Conservation (phyloP, 2,797 vertebrate species). For the Danio choprae region DNA sequence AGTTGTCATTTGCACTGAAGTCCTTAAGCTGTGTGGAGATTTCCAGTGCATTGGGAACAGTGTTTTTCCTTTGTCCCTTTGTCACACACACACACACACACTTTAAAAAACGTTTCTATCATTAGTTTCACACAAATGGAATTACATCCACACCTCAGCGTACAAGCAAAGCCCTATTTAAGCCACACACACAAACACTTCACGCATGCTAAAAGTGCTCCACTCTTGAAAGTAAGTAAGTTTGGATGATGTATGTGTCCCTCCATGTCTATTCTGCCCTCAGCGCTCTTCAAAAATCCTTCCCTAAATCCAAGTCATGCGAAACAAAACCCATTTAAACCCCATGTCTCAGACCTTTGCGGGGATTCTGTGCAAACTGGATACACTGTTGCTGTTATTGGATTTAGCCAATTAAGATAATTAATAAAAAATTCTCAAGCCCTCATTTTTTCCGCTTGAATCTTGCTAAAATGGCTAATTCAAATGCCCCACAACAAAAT, state of each 20-base stretch:
- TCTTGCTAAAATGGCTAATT: too few species aligned
- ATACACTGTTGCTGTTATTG: conserved; percentile 69
- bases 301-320: conserved; percentile 68
- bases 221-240: conserved; percentile 41
- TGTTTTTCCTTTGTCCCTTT: conserved; percentile 51
- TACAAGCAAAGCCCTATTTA: background rate
- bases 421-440: conserved; percentile 5
- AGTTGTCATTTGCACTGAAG: conserved; percentile 3
- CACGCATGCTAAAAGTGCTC: conserved; percentile 8
- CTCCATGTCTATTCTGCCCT: conserved; percentile 57
- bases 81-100: conserved; percentile 36
- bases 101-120: conserved; percentile 5
- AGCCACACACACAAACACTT: conserved; percentile 27
- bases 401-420: conserved; percentile 66
- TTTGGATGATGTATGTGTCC: conserved; percentile 61
- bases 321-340: conserved; percentile 71
- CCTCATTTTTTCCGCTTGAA: too few species aligned
- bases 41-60: conserved; percentile 58
- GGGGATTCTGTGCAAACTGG: conserved; percentile 67
- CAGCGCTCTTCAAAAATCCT: conserved; percentile 63
- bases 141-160: background rate
- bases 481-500: too few species aligned
- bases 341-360: conserved; percentile 65
- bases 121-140: background rate
- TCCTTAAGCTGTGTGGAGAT: conserved; percentile 60